Percentiles rank a stretch among this genome's conserved stretches.
Conservation (phyloP, 1,140 invertebrate genomes). For the Hypsibius dujardini region DNA sequence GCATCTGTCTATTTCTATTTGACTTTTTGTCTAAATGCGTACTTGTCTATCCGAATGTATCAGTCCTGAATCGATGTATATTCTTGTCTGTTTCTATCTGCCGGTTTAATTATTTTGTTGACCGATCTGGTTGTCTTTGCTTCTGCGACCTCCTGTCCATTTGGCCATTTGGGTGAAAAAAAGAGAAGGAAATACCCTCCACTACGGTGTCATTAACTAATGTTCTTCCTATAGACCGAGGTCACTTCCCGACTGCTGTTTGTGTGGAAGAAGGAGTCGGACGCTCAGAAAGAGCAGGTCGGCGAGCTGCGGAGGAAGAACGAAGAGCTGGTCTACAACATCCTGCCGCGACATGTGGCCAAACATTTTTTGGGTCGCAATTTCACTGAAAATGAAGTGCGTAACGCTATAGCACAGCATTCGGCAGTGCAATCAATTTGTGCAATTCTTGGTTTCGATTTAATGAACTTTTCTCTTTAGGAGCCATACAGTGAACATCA, state of each 20-base stretch:
- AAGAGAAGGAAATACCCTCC: too few species aligned
- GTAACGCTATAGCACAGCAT: not conserved
- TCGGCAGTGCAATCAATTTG: conserved; percentile 32
- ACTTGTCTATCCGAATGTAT: too few species aligned
- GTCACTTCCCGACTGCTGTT: conserved; percentile 56
- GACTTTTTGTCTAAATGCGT: too few species aligned
- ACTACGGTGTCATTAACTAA: too few species aligned
- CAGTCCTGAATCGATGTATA: too few species aligned
- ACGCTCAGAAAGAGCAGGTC: conserved; percentile 58
- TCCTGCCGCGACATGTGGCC: conserved; percentile 64
- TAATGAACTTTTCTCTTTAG: conserved; percentile 36
- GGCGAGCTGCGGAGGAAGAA: conserved; percentile 68
- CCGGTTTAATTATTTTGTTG: too few species aligned
- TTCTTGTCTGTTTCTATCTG: too few species aligned
- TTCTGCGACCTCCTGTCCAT: too few species aligned
- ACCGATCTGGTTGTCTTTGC: too few species aligned
- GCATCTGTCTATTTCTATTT: too few species aligned
- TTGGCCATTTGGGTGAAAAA: too few species aligned
- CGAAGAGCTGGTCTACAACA: conserved; percentile 55
- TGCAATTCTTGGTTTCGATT: conserved; percentile 22
- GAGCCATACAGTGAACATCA: conserved; percentile 84
- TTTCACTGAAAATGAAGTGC: conserved; percentile 26
- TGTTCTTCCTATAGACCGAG: conserved; percentile 42
- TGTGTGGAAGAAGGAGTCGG: conserved; percentile 51
- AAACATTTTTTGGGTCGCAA: conserved; percentile 62